phyloP scores from a whole-genome alignment of 2,888 invertebrate species.

The Hofmannophila pseudospretella region DNA sequence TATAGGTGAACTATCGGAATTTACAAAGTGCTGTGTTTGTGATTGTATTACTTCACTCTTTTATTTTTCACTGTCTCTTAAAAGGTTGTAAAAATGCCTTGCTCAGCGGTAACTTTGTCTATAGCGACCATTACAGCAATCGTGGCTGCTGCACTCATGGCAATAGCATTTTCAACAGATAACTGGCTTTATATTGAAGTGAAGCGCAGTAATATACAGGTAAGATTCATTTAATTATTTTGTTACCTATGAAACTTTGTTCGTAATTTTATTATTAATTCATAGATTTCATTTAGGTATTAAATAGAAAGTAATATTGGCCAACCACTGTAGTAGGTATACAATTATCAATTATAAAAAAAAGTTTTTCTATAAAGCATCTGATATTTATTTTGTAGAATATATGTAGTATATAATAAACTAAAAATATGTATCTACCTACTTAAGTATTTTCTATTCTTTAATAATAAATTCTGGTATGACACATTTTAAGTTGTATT shows the following conservation, averaged over 20 bases:
- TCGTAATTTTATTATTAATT: too few relatives aligned
- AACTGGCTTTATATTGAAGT: conserved; percentile 98
- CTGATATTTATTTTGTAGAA: too few relatives aligned
- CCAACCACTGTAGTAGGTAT: too few relatives aligned
- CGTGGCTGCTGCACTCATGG: conserved; percentile 93
- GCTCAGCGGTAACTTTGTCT: conserved; percentile 95
- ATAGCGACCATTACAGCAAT: conserved; percentile 97
- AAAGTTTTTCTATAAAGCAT: too few relatives aligned
- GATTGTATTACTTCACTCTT: conserved; percentile 47
- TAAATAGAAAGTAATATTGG: too few relatives aligned
- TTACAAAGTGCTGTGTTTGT: conserved; percentile 69
- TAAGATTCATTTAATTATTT: conserved; percentile 48
- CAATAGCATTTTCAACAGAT: conserved; percentile 97
- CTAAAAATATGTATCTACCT: too few relatives aligned
- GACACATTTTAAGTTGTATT: too few relatives aligned
- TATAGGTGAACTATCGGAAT: conserved; percentile 64
- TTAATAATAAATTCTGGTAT: too few relatives aligned
- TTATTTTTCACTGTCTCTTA: conserved; percentile 46
- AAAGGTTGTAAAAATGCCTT: conserved; percentile 86
- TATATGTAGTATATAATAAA: too few relatives aligned
- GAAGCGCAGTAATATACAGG: conserved; percentile 91
- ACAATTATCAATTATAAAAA: too few relatives aligned
- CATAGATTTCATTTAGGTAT: too few relatives aligned
- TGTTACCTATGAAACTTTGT: not conserved
- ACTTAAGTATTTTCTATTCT: too few relatives aligned